Conservation (phyloP, 2,888 invertebrate species). For the Chromoteleia sp. region DNA sequence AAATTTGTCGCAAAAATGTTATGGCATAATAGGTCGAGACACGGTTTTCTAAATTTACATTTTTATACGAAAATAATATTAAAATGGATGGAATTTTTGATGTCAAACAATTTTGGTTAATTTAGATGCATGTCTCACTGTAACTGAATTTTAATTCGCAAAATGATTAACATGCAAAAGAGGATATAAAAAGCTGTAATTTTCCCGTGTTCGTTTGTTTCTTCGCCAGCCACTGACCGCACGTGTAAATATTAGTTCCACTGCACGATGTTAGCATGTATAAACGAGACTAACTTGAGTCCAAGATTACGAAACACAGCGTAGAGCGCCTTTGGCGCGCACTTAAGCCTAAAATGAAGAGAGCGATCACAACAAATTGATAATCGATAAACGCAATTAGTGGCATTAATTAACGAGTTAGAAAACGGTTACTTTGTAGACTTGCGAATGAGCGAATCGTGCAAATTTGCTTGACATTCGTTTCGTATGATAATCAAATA, state of each 20-base stretch:
- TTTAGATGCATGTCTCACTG: too few species aligned
- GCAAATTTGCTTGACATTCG: neutral
- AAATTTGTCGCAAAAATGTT: too few species aligned
- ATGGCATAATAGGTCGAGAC: too few species aligned
- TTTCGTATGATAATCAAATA: slow-evolving; percentile 5
- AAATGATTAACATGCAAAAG: too few species aligned
- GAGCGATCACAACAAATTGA: slow-evolving; percentile 57
- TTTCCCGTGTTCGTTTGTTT: neutral
- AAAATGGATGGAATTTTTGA: too few species aligned
- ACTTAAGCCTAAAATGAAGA: slow-evolving; percentile 32
- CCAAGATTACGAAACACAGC: slow-evolving; percentile 34
- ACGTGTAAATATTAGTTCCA: slow-evolving; percentile 76
- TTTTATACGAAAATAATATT: too few species aligned
- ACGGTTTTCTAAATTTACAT: too few species aligned
- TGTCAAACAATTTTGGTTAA: too few species aligned
- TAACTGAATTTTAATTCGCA: too few species aligned
- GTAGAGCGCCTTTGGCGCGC: slow-evolving; percentile 46
- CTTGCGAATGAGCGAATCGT: slow-evolving; percentile 59
- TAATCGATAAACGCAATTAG: slow-evolving; percentile 68
- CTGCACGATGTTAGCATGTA: slow-evolving; percentile 53
- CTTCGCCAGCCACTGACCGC: slow-evolving; percentile 59
- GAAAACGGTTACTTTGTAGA: slow-evolving; percentile 52
- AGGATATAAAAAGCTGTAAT: too few species aligned
- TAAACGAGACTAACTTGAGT: slow-evolving; percentile 64
- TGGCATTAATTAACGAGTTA: slow-evolving; percentile 69